phyloP scores from a whole-genome alignment of 2,113 vertebrate genomes.

The Solea senegalensis region DNA sequence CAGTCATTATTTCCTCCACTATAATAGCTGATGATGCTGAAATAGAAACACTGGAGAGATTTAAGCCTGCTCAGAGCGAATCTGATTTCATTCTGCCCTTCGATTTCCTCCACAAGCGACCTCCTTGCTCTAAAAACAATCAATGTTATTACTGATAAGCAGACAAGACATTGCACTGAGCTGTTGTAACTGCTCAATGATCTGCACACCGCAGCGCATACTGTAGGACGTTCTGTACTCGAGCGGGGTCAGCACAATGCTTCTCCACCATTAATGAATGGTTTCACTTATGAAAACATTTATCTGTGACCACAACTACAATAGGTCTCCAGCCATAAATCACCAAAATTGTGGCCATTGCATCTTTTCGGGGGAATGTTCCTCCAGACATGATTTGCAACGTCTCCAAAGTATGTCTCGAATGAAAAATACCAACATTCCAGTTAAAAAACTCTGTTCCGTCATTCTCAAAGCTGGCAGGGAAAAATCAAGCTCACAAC shows the following conservation, averaged over 20 bases:
- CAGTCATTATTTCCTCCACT: background rate
- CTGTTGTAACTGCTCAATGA: conserved; percentile 29
- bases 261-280: conserved; percentile 14
- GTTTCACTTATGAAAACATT: conserved; percentile 21
- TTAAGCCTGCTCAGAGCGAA: conserved; percentile 1
- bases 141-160: conserved; percentile 49
- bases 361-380: conserved; percentile 5
- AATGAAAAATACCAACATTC: conserved; percentile 11
- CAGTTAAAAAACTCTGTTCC: conserved; percentile 10
- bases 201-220: conserved; percentile 35
- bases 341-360: conserved; percentile 14
- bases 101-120: conserved; percentile 29
- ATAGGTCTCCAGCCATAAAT: background rate
- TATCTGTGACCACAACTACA: conserved; percentile 22
- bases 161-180: conserved; percentile 24
- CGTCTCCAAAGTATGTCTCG: conserved; percentile 2
- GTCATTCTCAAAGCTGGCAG: conserved; percentile 6
- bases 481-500: conserved; percentile 22
- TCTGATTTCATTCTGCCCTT: conserved; percentile 34
- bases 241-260: conserved; percentile 22
- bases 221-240: conserved; percentile 16
- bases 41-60: conserved; percentile 18
- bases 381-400: conserved; percentile 13
- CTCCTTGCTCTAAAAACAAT: conserved; percentile 37
- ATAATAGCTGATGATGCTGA: background rate